Percentiles rank a stretch among this genome's conserved stretches.
These are phyloP conservation scores for Brachystomella parvula DNA, from an alignment of 1,140 invertebrate species.

Conservation along the genomic window DNA sequence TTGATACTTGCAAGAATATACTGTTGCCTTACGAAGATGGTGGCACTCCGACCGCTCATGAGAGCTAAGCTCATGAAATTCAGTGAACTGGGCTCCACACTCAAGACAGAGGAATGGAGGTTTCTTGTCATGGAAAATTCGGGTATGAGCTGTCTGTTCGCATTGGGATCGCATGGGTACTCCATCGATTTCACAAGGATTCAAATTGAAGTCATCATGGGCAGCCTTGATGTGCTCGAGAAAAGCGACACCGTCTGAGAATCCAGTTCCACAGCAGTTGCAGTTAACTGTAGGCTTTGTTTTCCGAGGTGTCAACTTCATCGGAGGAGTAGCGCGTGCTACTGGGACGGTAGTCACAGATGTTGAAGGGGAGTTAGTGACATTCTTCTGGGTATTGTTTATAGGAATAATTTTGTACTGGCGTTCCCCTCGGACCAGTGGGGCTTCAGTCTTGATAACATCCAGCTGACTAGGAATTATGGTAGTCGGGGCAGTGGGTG, in stretches of 20 bases:
- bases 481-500: neutral
- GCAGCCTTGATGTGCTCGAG: neutral
- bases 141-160: slow-evolving; percentile 3
- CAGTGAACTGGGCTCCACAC: slow-evolving; percentile 2
- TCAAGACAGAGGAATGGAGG: slow-evolving; percentile 14
- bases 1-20: neutral
- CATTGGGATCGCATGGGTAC: slow-evolving; percentile 17
- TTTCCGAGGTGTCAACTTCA: neutral
- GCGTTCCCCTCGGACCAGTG: neutral
- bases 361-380: neutral
- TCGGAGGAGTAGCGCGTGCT: neutral
- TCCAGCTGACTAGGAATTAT: slow-evolving; percentile 3
- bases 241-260: neutral
- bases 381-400: neutral
- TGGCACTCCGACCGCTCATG: slow-evolving; percentile 12
- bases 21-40: neutral
- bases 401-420: slow-evolving; percentile 4
- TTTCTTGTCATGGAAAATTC: slow-evolving; percentile 14
- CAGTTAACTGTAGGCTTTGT: neutral
- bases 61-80: neutral
- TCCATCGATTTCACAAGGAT: slow-evolving; percentile 1
- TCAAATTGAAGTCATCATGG: neutral
- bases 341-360: neutral
- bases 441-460: neutral
- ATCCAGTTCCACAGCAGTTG: neutral